Percentiles rank a stretch among this genome's conserved stretches.
These are phyloP conservation scores for Fissipunctia ypsillon DNA, from an alignment of 2,888 invertebrate species.

Conservation along the genomic window DNA sequence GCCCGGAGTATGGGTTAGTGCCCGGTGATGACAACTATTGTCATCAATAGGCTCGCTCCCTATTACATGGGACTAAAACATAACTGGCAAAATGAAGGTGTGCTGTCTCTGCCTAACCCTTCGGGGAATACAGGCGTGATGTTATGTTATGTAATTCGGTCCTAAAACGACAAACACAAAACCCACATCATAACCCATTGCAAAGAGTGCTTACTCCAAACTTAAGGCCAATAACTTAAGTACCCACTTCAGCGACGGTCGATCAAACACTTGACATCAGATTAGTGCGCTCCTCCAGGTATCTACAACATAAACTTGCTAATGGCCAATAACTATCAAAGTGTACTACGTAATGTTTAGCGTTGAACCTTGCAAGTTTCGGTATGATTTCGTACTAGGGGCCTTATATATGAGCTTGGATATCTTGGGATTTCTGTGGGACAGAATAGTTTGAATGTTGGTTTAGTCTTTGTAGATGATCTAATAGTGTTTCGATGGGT, in stretches of 20 bases:
- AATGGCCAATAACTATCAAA: constrained; percentile 64
- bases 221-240: constrained; percentile 46
- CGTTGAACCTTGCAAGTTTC: constrained; percentile 49
- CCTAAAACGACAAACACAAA: constrained; percentile 38
- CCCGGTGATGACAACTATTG: no score
- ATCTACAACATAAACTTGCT: constrained; percentile 61
- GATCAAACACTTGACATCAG: constrained; percentile 61
- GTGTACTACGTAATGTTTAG: constrained; percentile 54
- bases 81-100: not conserved
- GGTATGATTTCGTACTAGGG: constrained; percentile 48
- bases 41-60: not conserved
- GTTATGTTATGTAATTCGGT: not conserved
- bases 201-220: constrained; percentile 52
- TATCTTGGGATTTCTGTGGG: constrained; percentile 14
- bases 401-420: constrained; percentile 13
- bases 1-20: not conserved
- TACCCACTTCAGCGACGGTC: constrained; percentile 47
- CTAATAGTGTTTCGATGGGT: not conserved
- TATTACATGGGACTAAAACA: not conserved
- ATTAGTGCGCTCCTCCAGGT: constrained; percentile 60
- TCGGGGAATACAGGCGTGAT: not conserved
- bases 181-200: constrained; percentile 2
- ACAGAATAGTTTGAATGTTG: constrained; percentile 18
- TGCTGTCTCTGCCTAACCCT: not conserved
- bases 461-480: constrained; percentile 32